Base-by-base conservation (phyloP, 2,888 invertebrate genomes). In the Diarsia dahlii region DNA sequence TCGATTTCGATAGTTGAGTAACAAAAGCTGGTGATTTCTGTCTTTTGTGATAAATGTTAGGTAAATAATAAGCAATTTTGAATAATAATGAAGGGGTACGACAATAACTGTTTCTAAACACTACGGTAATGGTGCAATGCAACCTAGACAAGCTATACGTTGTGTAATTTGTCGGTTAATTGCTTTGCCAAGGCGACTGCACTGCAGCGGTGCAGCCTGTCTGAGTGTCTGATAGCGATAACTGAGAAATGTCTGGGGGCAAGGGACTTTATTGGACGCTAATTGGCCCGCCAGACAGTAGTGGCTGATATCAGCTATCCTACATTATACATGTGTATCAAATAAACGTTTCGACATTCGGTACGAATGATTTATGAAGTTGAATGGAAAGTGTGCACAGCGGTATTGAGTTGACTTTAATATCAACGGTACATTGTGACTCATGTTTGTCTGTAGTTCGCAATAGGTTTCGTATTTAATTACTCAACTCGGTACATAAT, bases 241-340 rank as follows among this genome's bases (percentile, higher is more conserved):
- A 90, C 89, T 87, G 88, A 91, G 88, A 90, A 89, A 92, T 88
- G 92, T 93, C 93, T 93, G 92, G 90, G 92, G 92, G 93, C 92
- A 93, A 93, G 89, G 91, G 92, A 91, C 92, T 93, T 90, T 91
- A 94, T 95, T 93, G 93, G 87, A 93, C 90, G 90, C 89, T 95
- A 95, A 95, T 95, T 95, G 94, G 91, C 89, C 86, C 78, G 91
- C 93, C 95, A 95, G 95, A 95, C 95, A 87, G 87, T 90, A 87
- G 88, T 87, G 85, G 89, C 87, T 89, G 89, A 89, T 90, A 90
- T 91, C 89, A n/a, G n/a, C n/a, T 84, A 87, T 83, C 88, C 86
- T 83, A 76, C 79, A 77, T 81, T 88, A 80, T 83, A 82, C 81
- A 84, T 82, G 74, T 77, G 71, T 71, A 83, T 81, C 63, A 74